Evolutionary conservation across 2,113 vertebrate species (phyloP).

Genomic region (Mirza zaza): DNA sequence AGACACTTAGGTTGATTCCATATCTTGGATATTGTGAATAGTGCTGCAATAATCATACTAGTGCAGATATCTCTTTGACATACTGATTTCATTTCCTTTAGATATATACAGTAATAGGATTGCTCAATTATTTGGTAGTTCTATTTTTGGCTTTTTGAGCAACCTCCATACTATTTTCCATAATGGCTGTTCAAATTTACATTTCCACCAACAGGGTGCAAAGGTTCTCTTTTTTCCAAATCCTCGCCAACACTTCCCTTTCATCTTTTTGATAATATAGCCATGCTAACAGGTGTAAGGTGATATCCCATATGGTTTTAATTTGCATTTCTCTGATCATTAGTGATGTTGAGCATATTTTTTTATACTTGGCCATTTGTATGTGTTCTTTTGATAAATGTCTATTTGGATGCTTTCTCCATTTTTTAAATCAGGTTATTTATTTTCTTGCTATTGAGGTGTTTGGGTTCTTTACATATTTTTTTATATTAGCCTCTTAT

Average conservation of each 20-base stretch:
- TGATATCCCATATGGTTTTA: background rate
- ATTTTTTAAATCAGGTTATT: background rate
- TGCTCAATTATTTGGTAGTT: background rate
- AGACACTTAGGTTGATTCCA: background rate
- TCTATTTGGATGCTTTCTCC: background rate
- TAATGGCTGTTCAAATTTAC: background rate
- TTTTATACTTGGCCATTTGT: background rate
- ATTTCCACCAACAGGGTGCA: background rate
- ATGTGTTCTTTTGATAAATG: background rate
- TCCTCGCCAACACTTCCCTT: background rate
- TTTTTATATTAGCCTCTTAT: background rate
- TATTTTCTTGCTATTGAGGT: background rate
- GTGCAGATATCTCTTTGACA: background rate
- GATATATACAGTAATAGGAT: background rate
- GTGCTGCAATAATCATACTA: background rate
- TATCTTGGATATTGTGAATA: background rate
- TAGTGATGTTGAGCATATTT: background rate
- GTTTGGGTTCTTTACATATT: background rate
- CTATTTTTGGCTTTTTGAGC: background rate
- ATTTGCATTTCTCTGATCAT: background rate
- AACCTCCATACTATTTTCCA: background rate
- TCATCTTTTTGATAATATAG: background rate
- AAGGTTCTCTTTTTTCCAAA: background rate
- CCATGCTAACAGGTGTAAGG: background rate
- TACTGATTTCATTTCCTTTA: background rate